These are phyloP conservation scores for Pectinophora gossypiella DNA, from an alignment of 1,140 invertebrate species.

Conservation along the genomic window DNA sequence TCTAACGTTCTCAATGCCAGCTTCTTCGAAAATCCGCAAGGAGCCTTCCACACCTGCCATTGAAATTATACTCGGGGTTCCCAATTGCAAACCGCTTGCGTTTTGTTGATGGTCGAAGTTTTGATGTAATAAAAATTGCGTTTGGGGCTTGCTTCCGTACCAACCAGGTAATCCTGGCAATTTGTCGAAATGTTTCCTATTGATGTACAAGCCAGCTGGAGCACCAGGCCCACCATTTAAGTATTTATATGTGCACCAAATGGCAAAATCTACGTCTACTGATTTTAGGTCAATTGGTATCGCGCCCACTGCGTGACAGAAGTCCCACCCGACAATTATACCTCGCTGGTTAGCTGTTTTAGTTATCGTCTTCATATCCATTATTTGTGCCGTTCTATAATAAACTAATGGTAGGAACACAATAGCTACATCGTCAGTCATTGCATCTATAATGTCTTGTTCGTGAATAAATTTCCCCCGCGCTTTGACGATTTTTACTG, in stretches of 20 bases:
- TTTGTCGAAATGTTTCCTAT: constrained; percentile 45
- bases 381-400: constrained; percentile 53
- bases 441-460: constrained; percentile 44
- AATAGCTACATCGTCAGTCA: constrained; percentile 53
- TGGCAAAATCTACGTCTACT: constrained; percentile 53
- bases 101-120: constrained; percentile 52
- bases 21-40: constrained; percentile 43
- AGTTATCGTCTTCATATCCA: constrained; percentile 48
- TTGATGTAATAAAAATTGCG: constrained; percentile 49
- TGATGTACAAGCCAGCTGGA: constrained; percentile 45
- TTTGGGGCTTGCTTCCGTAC: constrained; percentile 51
- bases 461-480: constrained; percentile 39
- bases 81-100: constrained; percentile 54
- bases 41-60: constrained; percentile 52
- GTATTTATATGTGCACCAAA: constrained; percentile 65
- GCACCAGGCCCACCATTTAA: constrained; percentile 57
- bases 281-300: constrained; percentile 45
- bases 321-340: constrained; percentile 57
- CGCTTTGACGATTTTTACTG: constrained; percentile 44
- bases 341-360: constrained; percentile 37
- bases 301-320: constrained; percentile 48
- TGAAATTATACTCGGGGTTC: constrained; percentile 41
- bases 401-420: constrained; percentile 47
- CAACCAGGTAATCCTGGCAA: constrained; percentile 51
- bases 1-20: constrained; percentile 42